Conservation (phyloP, 2,113 vertebrate species). For the Ptychochromis oligacanthus region DNA sequence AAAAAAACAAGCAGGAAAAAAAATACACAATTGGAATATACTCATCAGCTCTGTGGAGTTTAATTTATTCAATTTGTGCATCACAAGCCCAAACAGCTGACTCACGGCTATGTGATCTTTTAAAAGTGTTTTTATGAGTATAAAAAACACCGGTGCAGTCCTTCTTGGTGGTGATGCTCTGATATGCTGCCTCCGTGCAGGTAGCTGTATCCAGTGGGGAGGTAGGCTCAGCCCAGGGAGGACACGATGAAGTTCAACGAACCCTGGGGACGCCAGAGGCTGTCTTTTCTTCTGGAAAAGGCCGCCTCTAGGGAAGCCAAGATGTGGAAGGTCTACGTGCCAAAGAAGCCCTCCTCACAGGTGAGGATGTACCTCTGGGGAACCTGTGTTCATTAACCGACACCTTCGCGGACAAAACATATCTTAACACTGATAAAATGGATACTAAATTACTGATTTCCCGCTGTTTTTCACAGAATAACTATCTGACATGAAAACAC, state of each 20-base stretch:
- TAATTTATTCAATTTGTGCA: background rate
- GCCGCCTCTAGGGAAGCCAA: conserved; percentile 95
- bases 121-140: background rate
- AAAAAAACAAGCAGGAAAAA: too few species aligned
- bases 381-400: background rate
- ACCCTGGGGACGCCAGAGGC: conserved; percentile 94
- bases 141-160: background rate
- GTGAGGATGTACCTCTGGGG: conserved; percentile 69
- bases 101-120: background rate
- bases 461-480: background rate
- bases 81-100: background rate
- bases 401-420: background rate
- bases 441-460: too few species aligned
- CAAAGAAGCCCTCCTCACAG: conserved; percentile 91
- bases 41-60: background rate
- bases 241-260: conserved; percentile 92
- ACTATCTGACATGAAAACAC: background rate
- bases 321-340: conserved; percentile 93
- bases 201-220: conserved; percentile 97
- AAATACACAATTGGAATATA: background rate
- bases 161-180: background rate
- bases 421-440: background rate
- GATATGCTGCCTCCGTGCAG: conserved; percentile 71
- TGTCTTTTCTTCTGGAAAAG: conserved; percentile 94
- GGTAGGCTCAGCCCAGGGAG: conserved; percentile 87